phyloP scores from a whole-genome alignment of 2,113 vertebrate species.

The Hoplias malabaricus region DNA sequence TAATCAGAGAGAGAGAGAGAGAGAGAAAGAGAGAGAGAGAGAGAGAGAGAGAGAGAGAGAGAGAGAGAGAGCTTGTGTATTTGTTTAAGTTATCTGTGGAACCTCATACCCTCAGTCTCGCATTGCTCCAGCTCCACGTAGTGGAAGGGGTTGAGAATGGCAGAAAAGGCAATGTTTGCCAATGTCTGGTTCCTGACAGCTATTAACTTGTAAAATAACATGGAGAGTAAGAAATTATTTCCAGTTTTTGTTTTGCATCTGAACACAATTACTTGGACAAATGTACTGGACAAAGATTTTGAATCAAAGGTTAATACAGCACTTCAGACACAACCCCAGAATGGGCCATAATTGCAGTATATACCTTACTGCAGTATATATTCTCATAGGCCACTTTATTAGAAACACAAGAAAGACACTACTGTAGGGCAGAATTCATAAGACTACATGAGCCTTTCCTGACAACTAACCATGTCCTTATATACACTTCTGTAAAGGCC shows the following conservation, averaged over 20 bases:
- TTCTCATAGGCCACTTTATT: no score
- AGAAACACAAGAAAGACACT: no score
- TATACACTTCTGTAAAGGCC: no score
- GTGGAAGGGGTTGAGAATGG: constrained; percentile 11
- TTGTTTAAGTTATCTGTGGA: background rate
- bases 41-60: background rate
- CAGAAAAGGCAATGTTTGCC: background rate
- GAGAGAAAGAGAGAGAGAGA: background rate
- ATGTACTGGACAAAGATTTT: background rate
- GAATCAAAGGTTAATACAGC: background rate
- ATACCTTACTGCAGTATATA: no score
- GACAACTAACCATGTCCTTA: no score
- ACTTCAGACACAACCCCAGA: background rate
- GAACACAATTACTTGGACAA: background rate
- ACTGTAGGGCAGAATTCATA: no score
- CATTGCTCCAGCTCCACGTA: constrained; percentile 26
- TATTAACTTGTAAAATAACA: background rate
- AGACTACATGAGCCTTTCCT: no score
- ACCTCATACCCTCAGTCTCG: background rate
- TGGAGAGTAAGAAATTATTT: no score
- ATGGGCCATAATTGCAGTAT: background rate
- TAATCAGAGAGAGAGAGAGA: background rate
- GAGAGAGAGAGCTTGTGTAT: background rate
- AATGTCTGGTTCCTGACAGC: background rate
- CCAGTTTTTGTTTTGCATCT: background rate